Conservation (phyloP, 2,797 vertebrate genomes). For the Hyperoplus lanceolatus region DNA sequence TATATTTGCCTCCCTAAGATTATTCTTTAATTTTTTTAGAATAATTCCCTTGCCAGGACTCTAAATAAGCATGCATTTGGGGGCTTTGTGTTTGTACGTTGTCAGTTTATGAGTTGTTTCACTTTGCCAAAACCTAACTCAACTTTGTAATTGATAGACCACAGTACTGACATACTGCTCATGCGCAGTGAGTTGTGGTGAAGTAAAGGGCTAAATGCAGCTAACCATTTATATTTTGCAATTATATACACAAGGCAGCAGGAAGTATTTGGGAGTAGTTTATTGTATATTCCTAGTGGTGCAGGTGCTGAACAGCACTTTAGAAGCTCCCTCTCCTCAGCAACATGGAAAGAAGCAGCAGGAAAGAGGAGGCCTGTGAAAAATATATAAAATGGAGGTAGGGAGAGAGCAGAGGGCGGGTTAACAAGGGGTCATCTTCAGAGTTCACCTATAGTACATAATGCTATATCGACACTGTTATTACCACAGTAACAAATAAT, state of each 20-base stretch:
- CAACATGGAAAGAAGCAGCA: slow-evolving; percentile 32
- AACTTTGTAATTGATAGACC: slow-evolving; percentile 23
- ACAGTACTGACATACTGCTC: slow-evolving; percentile 1
- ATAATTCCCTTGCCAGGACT: slow-evolving; percentile 3
- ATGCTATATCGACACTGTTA: neutral
- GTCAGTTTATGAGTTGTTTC: slow-evolving; percentile 19
- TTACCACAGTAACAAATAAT: neutral
- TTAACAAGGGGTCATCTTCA: slow-evolving; percentile 22
- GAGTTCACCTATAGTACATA: slow-evolving; percentile 9
- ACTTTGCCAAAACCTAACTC: slow-evolving; percentile 23
- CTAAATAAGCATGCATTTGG: neutral
- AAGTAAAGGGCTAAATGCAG: slow-evolving; percentile 19
- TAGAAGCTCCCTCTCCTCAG: slow-evolving; percentile 22
- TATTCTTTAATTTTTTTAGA: slow-evolving; percentile 6
- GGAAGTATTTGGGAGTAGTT: slow-evolving; percentile 54
- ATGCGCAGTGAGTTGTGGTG: neutral
- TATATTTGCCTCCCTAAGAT: neutral
- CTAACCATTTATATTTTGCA: slow-evolving; percentile 13
- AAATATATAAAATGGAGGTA: neutral
- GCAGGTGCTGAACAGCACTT: neutral
- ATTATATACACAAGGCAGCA: slow-evolving; percentile 1
- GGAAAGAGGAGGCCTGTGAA: neutral
- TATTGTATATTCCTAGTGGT: slow-evolving; percentile 30
- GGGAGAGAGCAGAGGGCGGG: neutral
- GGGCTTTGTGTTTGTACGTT: neutral